These are phyloP conservation scores for Lymantria monacha DNA, from an alignment of 2,888 invertebrate genomes.

Conservation along the genomic window DNA sequence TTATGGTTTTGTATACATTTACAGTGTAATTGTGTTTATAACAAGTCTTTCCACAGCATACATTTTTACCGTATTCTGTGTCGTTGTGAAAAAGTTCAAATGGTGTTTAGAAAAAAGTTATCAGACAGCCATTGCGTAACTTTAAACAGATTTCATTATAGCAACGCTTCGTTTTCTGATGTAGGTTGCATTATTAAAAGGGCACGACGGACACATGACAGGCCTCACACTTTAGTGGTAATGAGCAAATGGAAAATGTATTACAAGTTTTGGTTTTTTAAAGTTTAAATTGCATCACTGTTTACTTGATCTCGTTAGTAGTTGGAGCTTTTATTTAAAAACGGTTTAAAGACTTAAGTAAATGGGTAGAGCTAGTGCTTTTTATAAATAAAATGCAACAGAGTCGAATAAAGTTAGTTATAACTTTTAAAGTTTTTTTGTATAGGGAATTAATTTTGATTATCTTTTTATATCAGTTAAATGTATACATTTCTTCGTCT, in stretches of 20 bases:
- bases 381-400: no score
- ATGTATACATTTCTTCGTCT: no score
- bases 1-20: no score
- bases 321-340: slow-evolving; percentile 14
- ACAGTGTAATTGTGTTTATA: no score
- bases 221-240: slow-evolving; percentile 18
- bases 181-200: slow-evolving; percentile 31
- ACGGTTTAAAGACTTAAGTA: not conserved
- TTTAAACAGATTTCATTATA: slow-evolving; percentile 7
- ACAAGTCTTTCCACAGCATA: no score
- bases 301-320: slow-evolving; percentile 21
- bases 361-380: not conserved
- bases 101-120: not conserved
- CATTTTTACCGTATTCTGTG: no score
- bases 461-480: no score
- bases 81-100: no score
- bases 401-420: no score
- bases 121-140: not conserved
- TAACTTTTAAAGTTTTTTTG: no score
- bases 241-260: slow-evolving; percentile 2
- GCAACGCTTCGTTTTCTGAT: slow-evolving; percentile 28
- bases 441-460: no score
- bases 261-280: slow-evolving; percentile 18
- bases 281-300: slow-evolving; percentile 25
- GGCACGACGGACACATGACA: slow-evolving; percentile 29